Evolutionary conservation across 2,797 vertebrate species (phyloP).

Genomic region (Siniperca scherzeri): DNA sequence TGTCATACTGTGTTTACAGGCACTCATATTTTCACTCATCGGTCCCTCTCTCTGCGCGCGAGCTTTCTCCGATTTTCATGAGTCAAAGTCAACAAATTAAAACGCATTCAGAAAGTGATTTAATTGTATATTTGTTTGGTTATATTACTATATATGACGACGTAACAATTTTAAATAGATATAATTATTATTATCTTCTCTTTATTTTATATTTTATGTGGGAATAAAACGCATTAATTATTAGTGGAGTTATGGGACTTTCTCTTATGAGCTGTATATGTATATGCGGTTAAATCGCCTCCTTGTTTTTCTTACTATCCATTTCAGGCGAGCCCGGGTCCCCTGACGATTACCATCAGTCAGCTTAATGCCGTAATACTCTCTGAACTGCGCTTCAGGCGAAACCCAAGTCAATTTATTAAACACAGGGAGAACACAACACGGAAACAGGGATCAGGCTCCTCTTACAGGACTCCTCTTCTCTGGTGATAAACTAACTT

Average conservation of each 20-base stretch:
- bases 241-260: neutral
- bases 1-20: slow-evolving; percentile 64
- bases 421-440: slow-evolving; percentile 71
- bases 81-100: slow-evolving; percentile 12
- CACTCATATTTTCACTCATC: slow-evolving; percentile 41
- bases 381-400: slow-evolving; percentile 72
- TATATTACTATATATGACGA: too few relatives aligned
- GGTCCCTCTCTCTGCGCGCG: slow-evolving; percentile 14
- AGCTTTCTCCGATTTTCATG: neutral
- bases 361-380: slow-evolving; percentile 74
- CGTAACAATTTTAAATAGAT: neutral
- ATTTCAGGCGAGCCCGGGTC: slow-evolving; percentile 62
- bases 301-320: slow-evolving; percentile 69
- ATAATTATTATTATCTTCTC: neutral
- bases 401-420: slow-evolving; percentile 79
- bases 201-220: neutral
- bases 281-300: slow-evolving; percentile 56
- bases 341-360: slow-evolving; percentile 72
- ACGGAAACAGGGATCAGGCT: slow-evolving; percentile 73
- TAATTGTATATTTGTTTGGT: neutral
- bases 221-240: neutral
- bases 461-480: slow-evolving; percentile 63
- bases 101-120: neutral
- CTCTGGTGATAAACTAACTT: slow-evolving; percentile 64
- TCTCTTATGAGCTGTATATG: neutral